Base-by-base conservation (phyloP, 2,113 vertebrate genomes). In the Stictonetta naevosa region DNA sequence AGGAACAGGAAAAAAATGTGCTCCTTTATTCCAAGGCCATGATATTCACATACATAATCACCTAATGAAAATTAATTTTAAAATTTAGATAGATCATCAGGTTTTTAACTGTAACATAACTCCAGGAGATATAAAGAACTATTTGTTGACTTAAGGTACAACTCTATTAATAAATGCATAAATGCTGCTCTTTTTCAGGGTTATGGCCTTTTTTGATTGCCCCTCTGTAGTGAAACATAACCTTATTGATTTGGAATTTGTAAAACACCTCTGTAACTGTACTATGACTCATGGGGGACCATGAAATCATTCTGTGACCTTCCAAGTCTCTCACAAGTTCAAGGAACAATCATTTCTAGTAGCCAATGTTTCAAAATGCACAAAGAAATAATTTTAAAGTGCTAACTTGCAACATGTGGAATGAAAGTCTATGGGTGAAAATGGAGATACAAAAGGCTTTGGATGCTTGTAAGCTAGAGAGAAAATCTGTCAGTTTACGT, bases 161-260 rank as follows among this genome's bases (percentile, higher is more conserved):
- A n/a, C 26, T 67, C 38, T 67, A 28, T 71, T 67, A 92, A 88
- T 78, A 92, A 55, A 55, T 25, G 50, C 67, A 42, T 55, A 66
- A 79, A 91, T 52, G 34, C 19, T 92, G 53, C 22, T 89, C 56
- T 89, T 86, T 86, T 84, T 91, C 66, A 89, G 66, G 86, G 34
- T 82, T 94, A 62, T 0, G 0, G 77, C 42, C 53, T 88, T 85
- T 88, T 89, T 76, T 73, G 48, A 82, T 92, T 91, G n/a, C 25
- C 17, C 22, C 59, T 86, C 55, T 91, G 44, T 52, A 83, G 58
- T 69, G 59, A 96, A 93, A 67, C 62, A 69, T 72, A 88, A 84
- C 77, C 69, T 94, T 92, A 85, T 77, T 89, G 77, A 93, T 88
- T 84, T 73, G 25, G 29, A 91, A 88, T 93, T 94, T 95, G 48